phyloP scores from a whole-genome alignment of 2,888 invertebrate species.

The Lottia gigantea region DNA sequence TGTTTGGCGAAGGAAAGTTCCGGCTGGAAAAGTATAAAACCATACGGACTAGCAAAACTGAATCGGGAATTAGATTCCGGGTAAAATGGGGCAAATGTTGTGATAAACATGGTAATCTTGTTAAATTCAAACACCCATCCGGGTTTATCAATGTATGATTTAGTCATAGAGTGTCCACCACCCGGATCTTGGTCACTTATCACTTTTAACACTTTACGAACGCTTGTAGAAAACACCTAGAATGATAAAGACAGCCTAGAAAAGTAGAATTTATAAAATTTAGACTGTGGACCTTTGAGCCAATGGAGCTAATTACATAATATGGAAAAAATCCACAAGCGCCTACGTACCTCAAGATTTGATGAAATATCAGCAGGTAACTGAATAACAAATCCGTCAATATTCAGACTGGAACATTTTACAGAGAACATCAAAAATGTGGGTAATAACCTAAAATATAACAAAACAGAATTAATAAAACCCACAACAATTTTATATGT shows the following conservation, averaged over 20 bases:
- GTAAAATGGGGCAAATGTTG: slow-evolving; percentile 62
- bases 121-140: slow-evolving; percentile 63
- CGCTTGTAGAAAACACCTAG: slow-evolving; percentile 50
- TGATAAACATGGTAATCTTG: slow-evolving; percentile 57
- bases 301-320: background rate
- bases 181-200: slow-evolving; percentile 52
- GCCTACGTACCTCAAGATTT: too few species aligned
- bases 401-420: slow-evolving; percentile 40
- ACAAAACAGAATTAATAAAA: too few species aligned
- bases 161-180: slow-evolving; percentile 46
- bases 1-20: slow-evolving; percentile 61
- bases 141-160: slow-evolving; percentile 41
- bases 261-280: too few species aligned
- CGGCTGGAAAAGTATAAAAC: slow-evolving; percentile 59
- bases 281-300: background rate
- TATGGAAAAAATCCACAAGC: too few species aligned
- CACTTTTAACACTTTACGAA: slow-evolving; percentile 42
- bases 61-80: slow-evolving; percentile 51
- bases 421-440: slow-evolving; percentile 52
- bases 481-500: too few species aligned
- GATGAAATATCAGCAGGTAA: slow-evolving; percentile 37
- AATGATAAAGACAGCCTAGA: too few species aligned
- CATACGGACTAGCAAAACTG: slow-evolving; percentile 43
- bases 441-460: slow-evolving; percentile 43
- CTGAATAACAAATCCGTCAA: slow-evolving; percentile 56